Evolutionary conservation across 53 echinoderm and acorn worm species (phyloP).

Genomic region (Mesocentrotus franciscanus): DNA sequence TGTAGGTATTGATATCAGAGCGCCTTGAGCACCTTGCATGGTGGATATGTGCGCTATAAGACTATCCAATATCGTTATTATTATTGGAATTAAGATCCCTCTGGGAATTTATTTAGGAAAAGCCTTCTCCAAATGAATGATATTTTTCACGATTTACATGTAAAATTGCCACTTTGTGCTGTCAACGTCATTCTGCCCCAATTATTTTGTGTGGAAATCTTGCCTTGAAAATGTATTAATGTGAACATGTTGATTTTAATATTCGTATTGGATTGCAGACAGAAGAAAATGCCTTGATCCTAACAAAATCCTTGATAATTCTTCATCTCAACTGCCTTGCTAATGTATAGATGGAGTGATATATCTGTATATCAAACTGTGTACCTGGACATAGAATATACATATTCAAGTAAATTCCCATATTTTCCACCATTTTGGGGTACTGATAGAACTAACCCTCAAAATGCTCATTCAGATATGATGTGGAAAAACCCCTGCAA

Average conservation of each 20-base stretch:
- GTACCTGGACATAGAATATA: too few species aligned
- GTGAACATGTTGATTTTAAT: background rate
- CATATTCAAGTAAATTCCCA: background rate
- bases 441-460: background rate
- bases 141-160: too few species aligned
- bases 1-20: too few species aligned
- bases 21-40: too few species aligned
- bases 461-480: too few species aligned
- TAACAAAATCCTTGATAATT: background rate
- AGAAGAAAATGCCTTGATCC: constrained; percentile 3
- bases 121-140: too few species aligned
- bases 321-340: background rate
- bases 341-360: background rate
- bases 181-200: background rate
- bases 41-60: too few species aligned
- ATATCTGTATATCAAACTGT: background rate
- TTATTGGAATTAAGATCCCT: too few species aligned
- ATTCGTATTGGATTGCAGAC: background rate
- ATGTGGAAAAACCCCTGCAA: too few species aligned
- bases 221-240: background rate
- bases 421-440: background rate
- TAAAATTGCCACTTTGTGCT: too few species aligned
- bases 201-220: background rate
- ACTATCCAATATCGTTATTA: too few species aligned
- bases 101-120: too few species aligned